These are phyloP conservation scores for Cyrtonyx montezumae DNA, from an alignment of 2,113 vertebrate genomes.

Conservation along the genomic window DNA sequence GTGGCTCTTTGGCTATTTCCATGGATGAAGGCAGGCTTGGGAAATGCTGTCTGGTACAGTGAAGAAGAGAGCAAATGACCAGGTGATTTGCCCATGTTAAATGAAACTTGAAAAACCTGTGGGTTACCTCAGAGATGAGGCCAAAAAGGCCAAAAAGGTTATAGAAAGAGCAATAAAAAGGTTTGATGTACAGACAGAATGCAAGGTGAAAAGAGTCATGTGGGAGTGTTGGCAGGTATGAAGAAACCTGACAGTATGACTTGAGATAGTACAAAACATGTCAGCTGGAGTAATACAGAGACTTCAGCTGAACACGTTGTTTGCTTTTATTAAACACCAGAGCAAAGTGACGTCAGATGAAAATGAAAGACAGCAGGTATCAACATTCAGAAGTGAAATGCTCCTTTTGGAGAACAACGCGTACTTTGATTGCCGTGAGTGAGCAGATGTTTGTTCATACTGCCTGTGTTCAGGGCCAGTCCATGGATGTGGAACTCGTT, in stretches of 20 bases:
- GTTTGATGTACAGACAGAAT: neutral
- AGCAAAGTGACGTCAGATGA: neutral
- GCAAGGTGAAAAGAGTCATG: neutral
- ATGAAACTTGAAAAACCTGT: neutral
- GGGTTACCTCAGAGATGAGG: neutral
- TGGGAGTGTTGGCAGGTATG: neutral
- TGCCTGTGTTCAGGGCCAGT: accelerated
- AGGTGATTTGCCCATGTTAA: constrained; percentile 14
- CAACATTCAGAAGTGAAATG: neutral
- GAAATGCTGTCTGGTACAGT: neutral
- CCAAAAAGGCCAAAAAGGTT: neutral
- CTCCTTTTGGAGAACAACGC: neutral
- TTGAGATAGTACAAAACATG: neutral
- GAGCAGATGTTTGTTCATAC: neutral
- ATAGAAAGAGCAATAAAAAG: neutral
- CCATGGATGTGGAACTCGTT: neutral
- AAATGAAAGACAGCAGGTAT: neutral
- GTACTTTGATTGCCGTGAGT: accelerated
- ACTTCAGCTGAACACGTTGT: neutral
- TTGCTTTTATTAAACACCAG: constrained; percentile 10
- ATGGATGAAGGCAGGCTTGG: neutral
- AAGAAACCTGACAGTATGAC: constrained; percentile 9
- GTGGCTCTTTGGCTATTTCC: neutral
- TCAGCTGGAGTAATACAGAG: neutral
- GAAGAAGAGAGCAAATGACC: neutral